Evolutionary conservation across 1,140 invertebrate species (phyloP), one percentile per base, ranked within the genome.

Genomic region (Ctenoplectra terminalis): DNA sequence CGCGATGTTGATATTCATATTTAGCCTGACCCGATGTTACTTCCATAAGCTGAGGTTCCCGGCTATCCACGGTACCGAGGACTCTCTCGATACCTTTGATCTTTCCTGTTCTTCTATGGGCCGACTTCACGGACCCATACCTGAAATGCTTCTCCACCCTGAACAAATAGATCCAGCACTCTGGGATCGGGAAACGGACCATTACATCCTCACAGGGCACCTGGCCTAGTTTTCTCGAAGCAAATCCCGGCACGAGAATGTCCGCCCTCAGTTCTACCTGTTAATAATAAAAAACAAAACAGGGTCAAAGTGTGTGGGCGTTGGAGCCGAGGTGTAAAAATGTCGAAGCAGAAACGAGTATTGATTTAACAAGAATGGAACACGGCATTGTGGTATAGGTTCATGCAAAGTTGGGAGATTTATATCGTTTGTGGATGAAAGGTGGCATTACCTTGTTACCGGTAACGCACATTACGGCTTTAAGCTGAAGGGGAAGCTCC

Each of bases 141-240:
- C 99, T 95, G 94, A 99, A 99, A 93, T 99, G 98, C 90, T 99
- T 99, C 93, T 99, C 99, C 29, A 99, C 98, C 81, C 99, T 95
- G 94, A 99, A 99, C 89, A 99, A 95, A 93, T 99, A 99, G 88
- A 99, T 98, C 99, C 99, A 99, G 90, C 97, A 98, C 94, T 99
- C 99, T 37, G 99, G 99, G 84, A 99, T 98, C 8, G 99, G 99
- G 92, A 99, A 99, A 73, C 98, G 95, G 54, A 99, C 97, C 90
- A 98, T 97, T 58, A 99, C 99, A 94, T 99, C 99, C 94, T 99
- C 98, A 94, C 99, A 99, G 64, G 98, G 99, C 85, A 99, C 97
- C 92, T 98, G 97, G 11, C 99, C 98, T 66, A 99, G 95, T 94
- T 98, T 98, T 90, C 98, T 96, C 77, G 98, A 99, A 52, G 98